These are phyloP conservation scores for Athalia circularis DNA, from an alignment of 2,888 invertebrate genomes.

Conservation along the genomic window DNA sequence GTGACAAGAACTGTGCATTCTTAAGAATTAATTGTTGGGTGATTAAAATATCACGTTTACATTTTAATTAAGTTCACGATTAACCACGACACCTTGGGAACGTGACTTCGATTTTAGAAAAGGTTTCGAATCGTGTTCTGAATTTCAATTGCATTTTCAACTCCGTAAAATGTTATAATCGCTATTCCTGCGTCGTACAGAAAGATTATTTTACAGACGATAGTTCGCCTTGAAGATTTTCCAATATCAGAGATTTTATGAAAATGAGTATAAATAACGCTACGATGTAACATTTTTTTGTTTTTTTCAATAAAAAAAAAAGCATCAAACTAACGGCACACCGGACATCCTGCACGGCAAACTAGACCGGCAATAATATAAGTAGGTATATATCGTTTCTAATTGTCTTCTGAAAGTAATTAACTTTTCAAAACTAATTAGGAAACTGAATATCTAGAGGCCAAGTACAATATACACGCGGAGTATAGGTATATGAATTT, in stretches of 20 bases:
- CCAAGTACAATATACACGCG: background rate
- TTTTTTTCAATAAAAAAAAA: no score
- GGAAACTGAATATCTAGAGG: constrained; percentile 25
- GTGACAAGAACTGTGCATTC: background rate
- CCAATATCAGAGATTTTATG: no score
- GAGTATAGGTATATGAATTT: background rate
- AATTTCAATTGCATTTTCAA: constrained; percentile 25
- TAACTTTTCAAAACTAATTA: constrained; percentile 34
- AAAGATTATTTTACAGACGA: background rate
- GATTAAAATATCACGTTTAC: constrained; percentile 32
- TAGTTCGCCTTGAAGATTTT: no score
- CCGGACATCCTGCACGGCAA: background rate
- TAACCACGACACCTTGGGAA: constrained; percentile 15
- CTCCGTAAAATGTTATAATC: background rate
- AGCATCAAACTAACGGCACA: background rate
- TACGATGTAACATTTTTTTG: no score
- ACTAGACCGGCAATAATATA: background rate
- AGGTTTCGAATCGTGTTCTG: constrained; percentile 23
- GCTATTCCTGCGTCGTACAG: background rate
- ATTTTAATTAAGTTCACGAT: constrained; percentile 30
- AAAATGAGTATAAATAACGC: no score
- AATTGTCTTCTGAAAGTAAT: constrained; percentile 35
- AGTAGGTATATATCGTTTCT: background rate
- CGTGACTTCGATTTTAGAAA: constrained; percentile 15
- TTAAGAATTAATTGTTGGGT: constrained; percentile 13